phyloP scores from a whole-genome alignment of 2,113 vertebrate species.

The Pomatostomus ruficeps region DNA sequence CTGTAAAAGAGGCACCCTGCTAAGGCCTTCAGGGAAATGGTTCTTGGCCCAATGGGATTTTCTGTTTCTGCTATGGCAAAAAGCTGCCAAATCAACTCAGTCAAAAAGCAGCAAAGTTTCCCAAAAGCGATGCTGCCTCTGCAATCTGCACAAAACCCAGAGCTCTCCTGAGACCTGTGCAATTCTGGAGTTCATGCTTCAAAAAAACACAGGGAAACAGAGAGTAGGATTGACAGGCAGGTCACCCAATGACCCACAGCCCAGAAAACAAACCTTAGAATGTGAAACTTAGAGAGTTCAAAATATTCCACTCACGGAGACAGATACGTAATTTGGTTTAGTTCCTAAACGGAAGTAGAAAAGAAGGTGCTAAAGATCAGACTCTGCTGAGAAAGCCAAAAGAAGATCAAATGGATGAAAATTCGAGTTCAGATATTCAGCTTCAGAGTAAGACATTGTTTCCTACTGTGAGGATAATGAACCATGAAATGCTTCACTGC shows the following conservation, averaged over 20 bases:
- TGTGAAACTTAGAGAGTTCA: neutral
- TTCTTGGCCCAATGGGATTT: neutral
- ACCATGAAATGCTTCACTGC: conserved; percentile 13
- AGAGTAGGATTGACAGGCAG: neutral
- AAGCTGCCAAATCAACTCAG: neutral
- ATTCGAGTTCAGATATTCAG: neutral
- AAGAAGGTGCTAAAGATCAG: neutral
- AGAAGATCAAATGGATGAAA: conserved; percentile 6
- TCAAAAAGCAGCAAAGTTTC: neutral
- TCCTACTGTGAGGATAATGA: conserved; percentile 34
- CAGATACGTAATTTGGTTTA: neutral
- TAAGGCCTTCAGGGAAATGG: neutral
- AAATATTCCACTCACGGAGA: neutral
- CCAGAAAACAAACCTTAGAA: neutral
- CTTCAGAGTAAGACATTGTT: neutral
- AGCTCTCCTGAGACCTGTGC: neutral
- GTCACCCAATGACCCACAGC: neutral
- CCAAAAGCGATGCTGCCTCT: neutral
- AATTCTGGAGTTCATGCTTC: neutral
- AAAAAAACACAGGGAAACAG: neutral
- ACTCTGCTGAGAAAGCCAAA: neutral
- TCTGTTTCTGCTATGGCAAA: neutral
- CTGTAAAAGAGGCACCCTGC: neutral
- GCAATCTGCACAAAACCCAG: neutral
- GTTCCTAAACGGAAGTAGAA: neutral